A percentile compares a stretch with the other conserved stretches of the same genome.
Evolutionary conservation across 2,888 invertebrate species (phyloP).

Genomic region (Campoplex capitator): DNA sequence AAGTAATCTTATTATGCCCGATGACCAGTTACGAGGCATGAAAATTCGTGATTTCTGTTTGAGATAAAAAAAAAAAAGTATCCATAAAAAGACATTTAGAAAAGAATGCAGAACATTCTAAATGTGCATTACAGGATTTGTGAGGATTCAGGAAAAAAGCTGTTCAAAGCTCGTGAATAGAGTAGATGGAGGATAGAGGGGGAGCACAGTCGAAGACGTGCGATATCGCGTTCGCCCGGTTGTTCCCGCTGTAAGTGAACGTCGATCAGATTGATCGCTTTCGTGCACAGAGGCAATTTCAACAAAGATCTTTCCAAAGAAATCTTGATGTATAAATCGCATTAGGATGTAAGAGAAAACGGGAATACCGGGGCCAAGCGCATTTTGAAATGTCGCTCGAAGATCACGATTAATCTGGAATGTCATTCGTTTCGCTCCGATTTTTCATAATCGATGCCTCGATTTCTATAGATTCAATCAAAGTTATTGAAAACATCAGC

Average conservation of each 20-base stretch:
- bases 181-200: not conserved
- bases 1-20: not conserved
- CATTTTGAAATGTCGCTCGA: conserved; percentile 4
- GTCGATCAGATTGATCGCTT: conserved; percentile 61
- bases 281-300: conserved; percentile 61
- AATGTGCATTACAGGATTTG: not conserved
- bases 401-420: conserved; percentile 48
- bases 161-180: conserved; percentile 13
- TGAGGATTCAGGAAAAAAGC: conserved; percentile 4
- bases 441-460: conserved; percentile 45
- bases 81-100: not conserved
- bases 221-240: conserved; percentile 29
- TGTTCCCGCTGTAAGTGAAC: conserved; percentile 46
- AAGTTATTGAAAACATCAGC: not conserved
- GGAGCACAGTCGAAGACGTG: conserved; percentile 15
- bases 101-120: not conserved
- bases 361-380: not conserved
- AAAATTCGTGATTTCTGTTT: not conserved
- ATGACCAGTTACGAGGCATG: not conserved
- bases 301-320: conserved; percentile 32
- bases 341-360: conserved; percentile 28
- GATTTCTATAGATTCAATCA: conserved; percentile 18
- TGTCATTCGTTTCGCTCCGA: conserved; percentile 43
- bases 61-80: not conserved
- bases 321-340: conserved; percentile 40